Evolutionary conservation across 2,113 vertebrate species (phyloP), one percentile per base, ranked within the genome.

Genomic region (Hiodon alosoides): DNA sequence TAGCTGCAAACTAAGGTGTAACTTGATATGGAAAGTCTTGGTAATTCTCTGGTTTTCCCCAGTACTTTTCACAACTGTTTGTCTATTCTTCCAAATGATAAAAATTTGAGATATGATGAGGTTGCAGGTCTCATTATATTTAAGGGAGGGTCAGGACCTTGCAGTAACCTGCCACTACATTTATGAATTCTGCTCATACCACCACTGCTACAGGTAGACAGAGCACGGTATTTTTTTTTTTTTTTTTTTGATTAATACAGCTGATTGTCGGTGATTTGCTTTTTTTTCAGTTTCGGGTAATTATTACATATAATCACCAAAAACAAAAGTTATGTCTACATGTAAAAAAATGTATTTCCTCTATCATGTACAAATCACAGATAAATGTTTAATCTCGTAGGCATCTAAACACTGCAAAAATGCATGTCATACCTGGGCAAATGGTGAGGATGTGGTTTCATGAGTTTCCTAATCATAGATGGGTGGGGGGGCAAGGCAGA

Each of bases 1-100:
- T 89, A 87, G 90, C 90, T 91, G 93, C 92, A 90, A 91, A 89
- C 91, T 86, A 91, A 90, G 85, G 82, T 86, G 85, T 84, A 81
- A 81, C 86, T 85, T 54, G 85, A 85, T 85, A 86, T 83, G 81
- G 79, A 82, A 87, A 85, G 88, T 84, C 83, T 90, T 90, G 88
- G 91, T 92, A 95, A 91, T 91, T 92, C 89, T 82, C 79, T 85
- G 79, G 89, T 87, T 89, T 85, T 87, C 90, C 88, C 87, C 87
- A 89, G 85, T 89, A 89, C 89, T 91, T 92, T 89, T 87, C 87
- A 90, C 91, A 90, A 78, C 88, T 76, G 79, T 80, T 87, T 89
- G 87, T 89, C 86, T 83, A 86, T 88, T 84, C 85, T 75, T 82
- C 88, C 87, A 88, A 90, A 91, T 90, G 88, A 89, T 85, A 88